phyloP scores from a whole-genome alignment of 2,888 invertebrate genomes.

The Coecobrya sp. region DNA sequence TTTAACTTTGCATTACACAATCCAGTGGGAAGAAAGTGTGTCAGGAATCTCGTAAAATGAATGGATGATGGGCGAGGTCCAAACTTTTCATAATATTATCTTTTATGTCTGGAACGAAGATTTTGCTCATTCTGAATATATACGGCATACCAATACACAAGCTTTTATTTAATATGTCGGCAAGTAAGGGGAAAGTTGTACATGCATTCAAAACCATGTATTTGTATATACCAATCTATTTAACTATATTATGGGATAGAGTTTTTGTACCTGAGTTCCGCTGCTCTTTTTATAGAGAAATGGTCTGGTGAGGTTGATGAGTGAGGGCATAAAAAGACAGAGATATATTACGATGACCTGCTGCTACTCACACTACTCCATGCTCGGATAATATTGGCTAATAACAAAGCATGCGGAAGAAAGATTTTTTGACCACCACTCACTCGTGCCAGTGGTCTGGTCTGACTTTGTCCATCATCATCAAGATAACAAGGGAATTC shows the following conservation, averaged over 20 bases:
- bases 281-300: not conserved
- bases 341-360: conserved; percentile 67
- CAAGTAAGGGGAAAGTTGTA: not conserved
- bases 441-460: conserved; percentile 36
- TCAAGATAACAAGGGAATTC: conserved; percentile 40
- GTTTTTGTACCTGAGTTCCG: too few relatives aligned
- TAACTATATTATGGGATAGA: not conserved
- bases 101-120: not conserved
- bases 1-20: not conserved
- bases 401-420: conserved; percentile 62
- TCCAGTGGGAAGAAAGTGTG: conserved; percentile 76
- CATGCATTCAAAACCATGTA: not conserved
- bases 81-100: conserved; percentile 50
- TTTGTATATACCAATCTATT: not conserved
- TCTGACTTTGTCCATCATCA: conserved; percentile 24
- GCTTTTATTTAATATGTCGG: not conserved
- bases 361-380: conserved; percentile 34
- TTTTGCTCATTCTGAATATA: not conserved
- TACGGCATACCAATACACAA: not conserved
- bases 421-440: conserved; percentile 13
- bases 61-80: conserved; percentile 85
- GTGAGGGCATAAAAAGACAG: conserved; percentile 58
- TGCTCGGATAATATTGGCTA: conserved; percentile 52
- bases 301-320: not conserved
- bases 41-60: conserved; percentile 84